phyloP scores from a whole-genome alignment of 2,888 invertebrate genomes.

The Monopis laevigella region DNA sequence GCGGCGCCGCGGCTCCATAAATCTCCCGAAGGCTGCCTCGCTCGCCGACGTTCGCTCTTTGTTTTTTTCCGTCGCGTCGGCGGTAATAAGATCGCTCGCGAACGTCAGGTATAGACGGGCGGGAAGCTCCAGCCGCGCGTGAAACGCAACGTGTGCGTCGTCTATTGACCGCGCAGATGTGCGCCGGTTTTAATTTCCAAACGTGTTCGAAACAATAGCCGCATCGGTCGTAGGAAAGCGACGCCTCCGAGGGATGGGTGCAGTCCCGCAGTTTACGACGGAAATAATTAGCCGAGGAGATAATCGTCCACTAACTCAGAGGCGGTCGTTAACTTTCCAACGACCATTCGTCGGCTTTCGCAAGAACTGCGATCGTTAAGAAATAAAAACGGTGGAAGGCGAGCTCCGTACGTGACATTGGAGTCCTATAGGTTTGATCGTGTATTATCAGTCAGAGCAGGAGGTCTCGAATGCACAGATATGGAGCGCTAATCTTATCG shows the following conservation, averaged over 20 bases:
- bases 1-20: conserved; percentile 59
- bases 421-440: not conserved
- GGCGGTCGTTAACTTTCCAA: conserved; percentile 12
- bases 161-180: conserved; percentile 42
- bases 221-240: not conserved
- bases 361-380: conserved; percentile 11
- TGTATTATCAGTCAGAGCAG: not conserved
- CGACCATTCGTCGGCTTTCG: conserved; percentile 9
- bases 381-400: not conserved
- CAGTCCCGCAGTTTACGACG: conserved; percentile 16
- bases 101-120: conserved; percentile 50
- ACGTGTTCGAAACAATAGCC: conserved; percentile 14
- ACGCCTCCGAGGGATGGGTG: conserved; percentile 9
- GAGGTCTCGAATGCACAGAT: no score
- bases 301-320: conserved; percentile 22
- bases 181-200: conserved; percentile 15
- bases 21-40: conserved; percentile 38
- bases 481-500: not conserved
- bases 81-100: conserved; percentile 59
- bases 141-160: conserved; percentile 23
- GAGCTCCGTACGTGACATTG: not conserved
- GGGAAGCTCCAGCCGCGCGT: conserved; percentile 20
- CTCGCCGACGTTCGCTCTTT: conserved; percentile 38
- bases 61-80: conserved; percentile 40
- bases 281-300: conserved; percentile 44